Conservation (phyloP, 1,140 invertebrate genomes). For the Limonius californicus region DNA sequence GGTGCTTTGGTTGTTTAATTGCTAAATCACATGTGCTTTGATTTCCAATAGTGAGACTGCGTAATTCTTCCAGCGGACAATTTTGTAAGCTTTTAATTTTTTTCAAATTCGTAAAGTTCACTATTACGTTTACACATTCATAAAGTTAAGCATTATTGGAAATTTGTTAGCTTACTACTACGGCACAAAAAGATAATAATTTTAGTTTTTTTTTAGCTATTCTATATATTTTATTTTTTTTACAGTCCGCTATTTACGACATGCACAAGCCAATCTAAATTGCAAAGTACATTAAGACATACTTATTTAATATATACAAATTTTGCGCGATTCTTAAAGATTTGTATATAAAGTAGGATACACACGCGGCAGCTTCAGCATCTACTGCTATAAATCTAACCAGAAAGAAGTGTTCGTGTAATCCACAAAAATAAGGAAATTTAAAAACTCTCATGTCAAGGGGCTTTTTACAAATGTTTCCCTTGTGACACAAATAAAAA, state of each 20-base stretch:
- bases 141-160: constrained; percentile 1
- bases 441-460: neutral
- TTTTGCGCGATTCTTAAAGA: neutral
- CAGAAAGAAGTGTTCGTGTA: too few species aligned
- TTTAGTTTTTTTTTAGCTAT: neutral
- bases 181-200: neutral
- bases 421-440: neutral
- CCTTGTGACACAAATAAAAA: neutral
- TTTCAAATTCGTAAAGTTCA: neutral
- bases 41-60: neutral
- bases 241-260: constrained; percentile 2
- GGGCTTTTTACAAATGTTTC: constrained; percentile 5
- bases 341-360: neutral
- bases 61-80: neutral
- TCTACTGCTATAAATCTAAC: neutral
- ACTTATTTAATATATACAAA: neutral
- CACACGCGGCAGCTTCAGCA: too few species aligned
- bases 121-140: neutral
- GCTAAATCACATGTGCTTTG: constrained; percentile 24
- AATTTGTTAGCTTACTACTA: constrained; percentile 7
- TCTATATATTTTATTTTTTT: neutral
- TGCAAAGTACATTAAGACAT: neutral
- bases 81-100: neutral
- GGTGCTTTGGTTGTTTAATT: constrained; percentile 35
- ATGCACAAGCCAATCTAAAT: constrained; percentile 7